Evolutionary conservation across 2,797 vertebrate species (phyloP).

Genomic region (Poliocrania exsul): DNA sequence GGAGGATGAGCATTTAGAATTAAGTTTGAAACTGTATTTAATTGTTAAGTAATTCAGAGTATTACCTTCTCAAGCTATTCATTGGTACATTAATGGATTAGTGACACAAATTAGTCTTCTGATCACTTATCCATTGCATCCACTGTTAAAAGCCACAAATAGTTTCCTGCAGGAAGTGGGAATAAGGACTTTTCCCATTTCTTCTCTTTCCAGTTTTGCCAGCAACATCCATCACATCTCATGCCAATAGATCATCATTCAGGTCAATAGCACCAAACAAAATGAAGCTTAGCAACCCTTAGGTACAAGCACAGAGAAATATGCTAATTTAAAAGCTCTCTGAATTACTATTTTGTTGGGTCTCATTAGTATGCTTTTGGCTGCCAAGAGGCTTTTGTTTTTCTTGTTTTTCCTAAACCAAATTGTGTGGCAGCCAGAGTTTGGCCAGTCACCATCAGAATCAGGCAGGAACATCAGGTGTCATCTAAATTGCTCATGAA

Average conservation of each 20-base stretch:
- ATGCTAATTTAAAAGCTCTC: conserved; percentile 55
- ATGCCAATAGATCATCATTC: conserved; percentile 51
- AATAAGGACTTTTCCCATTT: not conserved
- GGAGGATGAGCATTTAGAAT: not conserved
- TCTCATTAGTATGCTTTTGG: conserved; percentile 60
- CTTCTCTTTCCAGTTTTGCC: not conserved
- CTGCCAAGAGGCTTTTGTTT: conserved; percentile 16
- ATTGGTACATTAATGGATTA: not conserved
- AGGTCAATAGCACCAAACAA: conserved; percentile 45
- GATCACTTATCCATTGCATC: not conserved
- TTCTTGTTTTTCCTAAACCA: conserved; percentile 23
- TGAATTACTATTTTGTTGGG: conserved; percentile 56
- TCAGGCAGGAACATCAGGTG: conserved; percentile 18
- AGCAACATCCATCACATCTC: not conserved
- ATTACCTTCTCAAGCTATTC: not conserved
- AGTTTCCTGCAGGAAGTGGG: not conserved
- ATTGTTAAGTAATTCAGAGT: not conserved
- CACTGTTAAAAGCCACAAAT: not conserved
- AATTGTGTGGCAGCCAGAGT: not conserved
- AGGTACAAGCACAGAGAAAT: conserved; percentile 31
- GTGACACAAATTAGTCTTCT: not conserved
- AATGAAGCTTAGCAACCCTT: conserved; percentile 50
- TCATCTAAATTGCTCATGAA: not conserved
- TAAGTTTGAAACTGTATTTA: not conserved
- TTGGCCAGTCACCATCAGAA: not conserved